Evolutionary conservation across 1,140 invertebrate species (phyloP).

Genomic region (Hetaerina americana): DNA sequence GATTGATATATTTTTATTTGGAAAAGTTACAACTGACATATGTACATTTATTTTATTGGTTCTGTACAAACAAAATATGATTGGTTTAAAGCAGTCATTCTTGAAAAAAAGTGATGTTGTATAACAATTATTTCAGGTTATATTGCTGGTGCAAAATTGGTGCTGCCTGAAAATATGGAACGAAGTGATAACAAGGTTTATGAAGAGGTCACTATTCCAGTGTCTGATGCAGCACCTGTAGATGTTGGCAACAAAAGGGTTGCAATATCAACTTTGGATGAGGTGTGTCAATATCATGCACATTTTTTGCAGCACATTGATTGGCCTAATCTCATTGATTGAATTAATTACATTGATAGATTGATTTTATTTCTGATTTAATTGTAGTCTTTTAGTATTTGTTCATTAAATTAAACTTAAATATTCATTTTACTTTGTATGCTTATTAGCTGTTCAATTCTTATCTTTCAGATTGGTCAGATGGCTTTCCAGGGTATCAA

Average conservation of each 20-base stretch:
- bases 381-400: neutral
- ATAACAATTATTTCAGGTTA: slow-evolving; percentile 39
- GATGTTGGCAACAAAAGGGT: slow-evolving; percentile 54
- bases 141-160: slow-evolving; percentile 63
- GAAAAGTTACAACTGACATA: neutral
- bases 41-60: slow-evolving; percentile 15
- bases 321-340: too few relatives aligned
- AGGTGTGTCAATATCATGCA: slow-evolving; percentile 45
- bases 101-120: too few relatives aligned
- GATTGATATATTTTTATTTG: slow-evolving; percentile 10
- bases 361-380: neutral
- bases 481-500: slow-evolving; percentile 77
- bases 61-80: too few relatives aligned
- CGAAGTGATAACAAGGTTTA: slow-evolving; percentile 56
- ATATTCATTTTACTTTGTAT: neutral
- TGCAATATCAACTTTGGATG: slow-evolving; percentile 60
- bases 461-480: slow-evolving; percentile 51
- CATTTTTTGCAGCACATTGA: too few relatives aligned
- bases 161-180: slow-evolving; percentile 61
- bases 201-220: slow-evolving; percentile 82
- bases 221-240: slow-evolving; percentile 46
- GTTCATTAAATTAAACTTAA: neutral
- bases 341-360: neutral
- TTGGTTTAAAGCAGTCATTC: too few relatives aligned
- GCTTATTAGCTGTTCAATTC: neutral